These are phyloP conservation scores for Pseudochaenichthys georgianus DNA, from an alignment of 2,797 vertebrate genomes.

Conservation along the genomic window DNA sequence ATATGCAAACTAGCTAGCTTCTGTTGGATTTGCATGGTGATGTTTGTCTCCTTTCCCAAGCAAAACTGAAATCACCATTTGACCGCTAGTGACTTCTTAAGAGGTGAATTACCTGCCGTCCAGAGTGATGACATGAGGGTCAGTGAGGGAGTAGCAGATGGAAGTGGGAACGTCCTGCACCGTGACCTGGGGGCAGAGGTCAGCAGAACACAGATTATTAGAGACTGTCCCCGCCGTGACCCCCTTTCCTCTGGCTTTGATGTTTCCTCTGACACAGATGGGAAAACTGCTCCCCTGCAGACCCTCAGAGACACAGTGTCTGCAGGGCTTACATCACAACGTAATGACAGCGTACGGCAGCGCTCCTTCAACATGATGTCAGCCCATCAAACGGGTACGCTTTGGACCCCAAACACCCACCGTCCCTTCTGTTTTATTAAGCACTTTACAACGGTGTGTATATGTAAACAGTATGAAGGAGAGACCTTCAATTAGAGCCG, in stretches of 20 bases:
- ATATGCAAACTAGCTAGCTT: too few species aligned
- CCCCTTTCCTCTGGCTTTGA: slow-evolving; percentile 58
- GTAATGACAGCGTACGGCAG: slow-evolving; percentile 20
- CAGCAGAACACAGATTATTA: slow-evolving; percentile 41
- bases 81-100: background rate
- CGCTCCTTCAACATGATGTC: slow-evolving; percentile 29
- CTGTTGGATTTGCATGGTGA: too few species aligned
- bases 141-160: slow-evolving; percentile 86
- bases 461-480: slow-evolving; percentile 38
- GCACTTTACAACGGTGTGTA: slow-evolving; percentile 28
- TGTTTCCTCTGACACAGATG: slow-evolving; percentile 74
- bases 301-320: slow-evolving; percentile 44
- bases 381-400: slow-evolving; percentile 18
- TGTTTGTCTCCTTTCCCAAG: background rate
- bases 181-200: slow-evolving; percentile 73
- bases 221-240: slow-evolving; percentile 22
- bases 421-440: slow-evolving; percentile 8
- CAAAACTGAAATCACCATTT: background rate
- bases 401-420: background rate
- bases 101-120: slow-evolving; percentile 84
- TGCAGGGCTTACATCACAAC: slow-evolving; percentile 36
- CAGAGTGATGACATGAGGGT: slow-evolving; percentile 87
- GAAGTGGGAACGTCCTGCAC: slow-evolving; percentile 85
- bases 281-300: slow-evolving; percentile 22
- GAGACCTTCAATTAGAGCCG: slow-evolving; percentile 26